Evolutionary conservation across 2,888 invertebrate genomes (phyloP).

Genomic region (Pyrocoelia pectoralis): DNA sequence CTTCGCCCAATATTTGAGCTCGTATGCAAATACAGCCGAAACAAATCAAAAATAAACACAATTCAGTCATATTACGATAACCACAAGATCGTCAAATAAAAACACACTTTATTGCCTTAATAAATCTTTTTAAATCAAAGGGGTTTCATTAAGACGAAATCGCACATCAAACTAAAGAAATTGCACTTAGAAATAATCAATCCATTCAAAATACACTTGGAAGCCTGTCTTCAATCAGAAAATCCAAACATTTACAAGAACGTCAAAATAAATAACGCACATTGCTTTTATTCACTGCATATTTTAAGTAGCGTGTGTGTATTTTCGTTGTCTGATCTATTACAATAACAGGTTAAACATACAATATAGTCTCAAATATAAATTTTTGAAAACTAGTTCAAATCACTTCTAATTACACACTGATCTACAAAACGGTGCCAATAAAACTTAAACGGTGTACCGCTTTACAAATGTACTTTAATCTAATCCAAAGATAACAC

Average conservation of each 20-base stretch:
- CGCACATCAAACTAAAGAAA: slow-evolving; percentile 33
- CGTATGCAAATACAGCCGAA: slow-evolving; percentile 40
- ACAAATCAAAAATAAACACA: slow-evolving; percentile 44
- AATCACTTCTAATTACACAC: not conserved
- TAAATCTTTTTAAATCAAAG: slow-evolving; percentile 32
- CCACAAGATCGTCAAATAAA: slow-evolving; percentile 38
- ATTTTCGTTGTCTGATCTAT: slow-evolving; percentile 36
- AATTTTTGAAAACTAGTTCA: not conserved
- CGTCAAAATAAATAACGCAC: slow-evolving; percentile 55
- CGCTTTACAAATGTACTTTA: slow-evolving; percentile 36
- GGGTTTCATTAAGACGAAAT: slow-evolving; percentile 15
- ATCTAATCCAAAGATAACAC: slow-evolving; percentile 41
- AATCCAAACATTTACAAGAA: slow-evolving; percentile 57
- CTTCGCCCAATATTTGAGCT: slow-evolving; percentile 36
- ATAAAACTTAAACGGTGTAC: slow-evolving; percentile 27
- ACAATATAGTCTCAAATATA: slow-evolving; percentile 15
- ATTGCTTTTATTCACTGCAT: slow-evolving; percentile 49
- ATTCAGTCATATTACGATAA: slow-evolving; percentile 47
- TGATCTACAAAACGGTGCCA: not conserved
- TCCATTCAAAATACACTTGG: slow-evolving; percentile 50
- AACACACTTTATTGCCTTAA: slow-evolving; percentile 41
- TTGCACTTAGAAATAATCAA: slow-evolving; percentile 48
- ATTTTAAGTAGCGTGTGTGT: slow-evolving; percentile 44
- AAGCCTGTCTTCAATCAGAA: slow-evolving; percentile 55
- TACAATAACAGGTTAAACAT: slow-evolving; percentile 32